Base-by-base conservation (phyloP, 2,113 vertebrate genomes). In the Sinocyclocheilus anshuiensis region DNA sequence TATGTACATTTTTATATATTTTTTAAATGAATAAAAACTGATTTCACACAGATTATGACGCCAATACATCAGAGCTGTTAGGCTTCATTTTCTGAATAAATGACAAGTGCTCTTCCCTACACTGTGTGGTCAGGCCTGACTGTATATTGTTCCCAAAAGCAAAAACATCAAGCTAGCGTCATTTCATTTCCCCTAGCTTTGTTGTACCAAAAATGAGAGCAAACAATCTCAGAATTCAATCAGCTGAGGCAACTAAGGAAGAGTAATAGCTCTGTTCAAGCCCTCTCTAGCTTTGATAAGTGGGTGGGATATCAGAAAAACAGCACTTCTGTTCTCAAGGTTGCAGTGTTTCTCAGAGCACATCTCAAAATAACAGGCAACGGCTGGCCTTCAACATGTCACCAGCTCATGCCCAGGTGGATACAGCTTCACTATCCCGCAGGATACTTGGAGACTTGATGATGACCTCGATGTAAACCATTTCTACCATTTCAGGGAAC, bases 161-260 rank as follows among this genome's bases (percentile, higher is more conserved):
- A 65, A 63, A 7, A 69, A 48, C 63, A 33, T 50, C 39, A 50
- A 50, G 33, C 33, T 36, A 12, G 57, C 6, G 61, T 81, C 59
- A 48, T 81, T 45, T 45, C 4, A 81, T 81, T 81, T 69, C 42
- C 42, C 10, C 26, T 33, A 16, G 22, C 24, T 53, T 82, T 36
- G 45, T 71, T 71, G 26, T 71, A 50, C 63, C 12, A n/a, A 48
- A 81, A 69, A 65, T 65, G 45, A 69, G 39, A 69, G 63, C 15
- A 69, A 22, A 50, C 18, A 82, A 82, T 82, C 63, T 26, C 61
- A 53, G 79, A 81, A 81, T 81, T 81, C 61, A 81, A 81, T 81
- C 61, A 81, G 36, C 33, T n/a, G 20, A 63, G 59, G 59, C 22
- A 63, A 26, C 79, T 67, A 81, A 67, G 61, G 59, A 81, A 67